These are phyloP conservation scores for Sarcophaga caerulescens DNA, from an alignment of 2,888 invertebrate genomes.

Conservation along the genomic window DNA sequence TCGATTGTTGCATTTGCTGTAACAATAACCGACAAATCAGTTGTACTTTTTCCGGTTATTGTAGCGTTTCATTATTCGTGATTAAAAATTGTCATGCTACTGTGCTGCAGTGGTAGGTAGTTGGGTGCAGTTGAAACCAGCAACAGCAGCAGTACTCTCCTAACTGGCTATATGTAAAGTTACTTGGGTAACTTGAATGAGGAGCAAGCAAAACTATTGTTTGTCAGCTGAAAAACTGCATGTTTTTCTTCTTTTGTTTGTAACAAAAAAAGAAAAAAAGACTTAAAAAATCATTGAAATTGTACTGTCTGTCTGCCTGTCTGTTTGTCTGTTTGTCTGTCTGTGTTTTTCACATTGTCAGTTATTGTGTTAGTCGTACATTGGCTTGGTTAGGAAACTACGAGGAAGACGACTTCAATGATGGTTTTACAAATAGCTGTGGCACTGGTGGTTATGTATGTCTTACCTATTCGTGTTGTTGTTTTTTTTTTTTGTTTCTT, in stretches of 20 bases:
- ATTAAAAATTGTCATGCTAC: constrained; percentile 53
- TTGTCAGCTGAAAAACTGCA: constrained; percentile 4
- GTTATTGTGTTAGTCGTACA: constrained; percentile 52
- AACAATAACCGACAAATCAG: constrained; percentile 64
- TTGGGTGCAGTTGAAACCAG: constrained; percentile 2
- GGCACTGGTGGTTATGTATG: neutral
- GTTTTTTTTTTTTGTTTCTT: constrained; percentile 26
- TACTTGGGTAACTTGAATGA: constrained; percentile 13
- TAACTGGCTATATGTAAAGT: constrained; percentile 23
- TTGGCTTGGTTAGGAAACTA: constrained; percentile 1
- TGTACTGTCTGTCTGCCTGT: neutral
- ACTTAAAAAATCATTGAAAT: constrained; percentile 25
- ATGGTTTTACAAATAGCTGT: constrained; percentile 2
- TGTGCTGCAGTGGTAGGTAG: neutral
- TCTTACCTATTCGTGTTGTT: constrained; percentile 19
- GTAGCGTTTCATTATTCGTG: constrained; percentile 51
- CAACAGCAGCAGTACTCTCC: neutral
- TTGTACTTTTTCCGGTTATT: constrained; percentile 66
- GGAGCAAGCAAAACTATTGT: constrained; percentile 42
- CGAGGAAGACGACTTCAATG: neutral
- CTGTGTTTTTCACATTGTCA: neutral
- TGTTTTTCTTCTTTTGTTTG: constrained; percentile 46
- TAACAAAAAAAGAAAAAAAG: constrained; percentile 15
- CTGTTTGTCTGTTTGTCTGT: too few relatives aligned
- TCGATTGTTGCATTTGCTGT: constrained; percentile 22